A percentile compares a stretch with the other conserved stretches of the same genome.
Conservation (phyloP, 2,888 invertebrate genomes). For the Oegoconia quadripuncta region DNA sequence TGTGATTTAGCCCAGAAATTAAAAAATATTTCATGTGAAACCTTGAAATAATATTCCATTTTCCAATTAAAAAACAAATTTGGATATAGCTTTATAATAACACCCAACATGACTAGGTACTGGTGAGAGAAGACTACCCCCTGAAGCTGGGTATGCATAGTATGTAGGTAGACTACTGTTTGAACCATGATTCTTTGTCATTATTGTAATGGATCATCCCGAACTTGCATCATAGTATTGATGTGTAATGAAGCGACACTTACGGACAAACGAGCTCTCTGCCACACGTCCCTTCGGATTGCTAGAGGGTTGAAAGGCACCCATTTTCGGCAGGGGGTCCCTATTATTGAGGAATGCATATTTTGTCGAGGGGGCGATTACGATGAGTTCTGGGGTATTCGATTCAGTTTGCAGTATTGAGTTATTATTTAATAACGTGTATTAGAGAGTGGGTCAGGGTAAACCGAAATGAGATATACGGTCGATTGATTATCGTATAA, state of each 20-base stretch:
- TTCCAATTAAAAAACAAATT: too few relatives aligned
- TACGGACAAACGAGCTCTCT: neutral
- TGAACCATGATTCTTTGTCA: too few relatives aligned
- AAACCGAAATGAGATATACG: neutral
- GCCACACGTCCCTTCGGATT: neutral
- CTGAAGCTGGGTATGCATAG: too few relatives aligned
- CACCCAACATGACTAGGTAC: too few relatives aligned
- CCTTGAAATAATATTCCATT: too few relatives aligned
- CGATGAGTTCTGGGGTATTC: neutral
- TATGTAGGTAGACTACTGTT: too few relatives aligned
- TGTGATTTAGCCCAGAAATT: too few relatives aligned
- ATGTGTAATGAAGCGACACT: conserved; percentile 2
- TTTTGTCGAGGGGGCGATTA: neutral
- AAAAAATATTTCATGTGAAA: too few relatives aligned
- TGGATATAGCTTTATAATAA: too few relatives aligned
- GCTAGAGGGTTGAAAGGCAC: neutral
- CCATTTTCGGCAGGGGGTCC: neutral
- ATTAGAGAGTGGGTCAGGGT: neutral
- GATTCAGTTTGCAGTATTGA: neutral
- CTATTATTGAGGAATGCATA: conserved; percentile 1
- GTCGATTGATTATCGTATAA: too few relatives aligned
- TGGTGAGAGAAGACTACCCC: too few relatives aligned
- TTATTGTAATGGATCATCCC: too few relatives aligned
- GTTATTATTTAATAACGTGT: neutral
- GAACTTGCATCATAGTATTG: neutral